Evolutionary conservation across 1,140 invertebrate species (phyloP).

Genomic region (Atta colombica): DNA sequence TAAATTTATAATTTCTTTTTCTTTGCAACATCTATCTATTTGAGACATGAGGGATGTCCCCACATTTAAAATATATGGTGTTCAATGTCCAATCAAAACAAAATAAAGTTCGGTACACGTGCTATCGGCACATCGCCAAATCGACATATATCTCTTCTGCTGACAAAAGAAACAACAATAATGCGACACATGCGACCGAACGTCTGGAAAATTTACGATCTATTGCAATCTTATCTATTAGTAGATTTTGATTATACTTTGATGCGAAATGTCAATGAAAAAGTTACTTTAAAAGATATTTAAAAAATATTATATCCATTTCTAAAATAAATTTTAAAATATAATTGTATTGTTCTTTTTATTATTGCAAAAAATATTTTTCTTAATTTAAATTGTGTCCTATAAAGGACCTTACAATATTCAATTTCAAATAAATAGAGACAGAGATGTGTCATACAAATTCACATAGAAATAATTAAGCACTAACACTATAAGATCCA

Average conservation of each 20-base stretch:
- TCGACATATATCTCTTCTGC: conserved; percentile 26
- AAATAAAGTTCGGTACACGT: conserved; percentile 56
- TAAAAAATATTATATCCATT: background rate
- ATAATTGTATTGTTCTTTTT: background rate
- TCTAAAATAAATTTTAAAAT: background rate
- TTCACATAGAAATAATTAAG: too few species aligned
- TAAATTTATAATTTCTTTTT: background rate
- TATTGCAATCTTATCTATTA: background rate
- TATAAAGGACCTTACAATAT: background rate
- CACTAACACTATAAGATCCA: too few species aligned
- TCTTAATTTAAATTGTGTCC: background rate
- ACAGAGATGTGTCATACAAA: background rate
- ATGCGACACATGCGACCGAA: conserved; percentile 2
- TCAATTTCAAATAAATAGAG: background rate
- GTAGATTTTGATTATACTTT: background rate
- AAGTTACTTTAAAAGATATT: background rate
- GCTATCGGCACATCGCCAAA: conserved; percentile 54
- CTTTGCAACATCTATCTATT: background rate
- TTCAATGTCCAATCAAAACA: conserved; percentile 57
- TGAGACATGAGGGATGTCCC: background rate
- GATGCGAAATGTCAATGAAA: background rate
- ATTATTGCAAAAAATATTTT: background rate
- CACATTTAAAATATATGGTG: background rate
- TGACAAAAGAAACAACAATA: conserved; percentile 44
- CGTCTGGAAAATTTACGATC: background rate